phyloP scores from a whole-genome alignment of 2,797 vertebrate species.

The Phrynocephalus vlangalii region DNA sequence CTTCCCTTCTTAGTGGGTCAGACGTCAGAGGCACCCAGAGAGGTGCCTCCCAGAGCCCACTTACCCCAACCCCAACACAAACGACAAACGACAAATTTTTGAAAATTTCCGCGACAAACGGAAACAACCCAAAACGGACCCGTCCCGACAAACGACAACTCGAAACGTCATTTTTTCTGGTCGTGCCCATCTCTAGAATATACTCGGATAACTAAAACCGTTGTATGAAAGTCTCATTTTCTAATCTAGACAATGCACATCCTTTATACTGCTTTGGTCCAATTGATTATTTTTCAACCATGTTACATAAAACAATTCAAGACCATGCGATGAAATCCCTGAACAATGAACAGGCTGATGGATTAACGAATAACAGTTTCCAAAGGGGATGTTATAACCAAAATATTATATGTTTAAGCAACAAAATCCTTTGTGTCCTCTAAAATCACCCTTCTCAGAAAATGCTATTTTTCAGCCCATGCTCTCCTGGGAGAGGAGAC shows the following conservation, averaged over 20 bases:
- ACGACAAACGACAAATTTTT: too few relatives aligned
- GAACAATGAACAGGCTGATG: constrained; percentile 55
- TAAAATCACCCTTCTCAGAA: constrained; percentile 34
- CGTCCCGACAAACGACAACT: too few relatives aligned
- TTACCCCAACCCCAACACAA: too few relatives aligned
- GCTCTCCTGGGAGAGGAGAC: constrained; percentile 43
- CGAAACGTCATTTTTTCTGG: too few relatives aligned
- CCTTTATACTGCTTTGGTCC: constrained; percentile 56
- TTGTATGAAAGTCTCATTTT: constrained; percentile 39
- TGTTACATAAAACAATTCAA: constrained; percentile 60
- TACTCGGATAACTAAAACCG: neutral
- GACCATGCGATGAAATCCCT: constrained; percentile 67
- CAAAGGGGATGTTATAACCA: constrained; percentile 60
- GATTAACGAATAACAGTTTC: constrained; percentile 67
- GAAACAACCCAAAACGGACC: too few relatives aligned
- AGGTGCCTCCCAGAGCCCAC: too few relatives aligned
- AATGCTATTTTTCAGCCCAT: neutral
- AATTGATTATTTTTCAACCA: constrained; percentile 66
- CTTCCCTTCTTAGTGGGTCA: too few relatives aligned
- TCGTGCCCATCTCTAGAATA: neutral
- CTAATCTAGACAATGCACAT: constrained; percentile 50
- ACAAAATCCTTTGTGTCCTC: constrained; percentile 48
- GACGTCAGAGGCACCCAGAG: too few relatives aligned
- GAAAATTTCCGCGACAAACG: too few relatives aligned
- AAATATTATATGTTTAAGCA: constrained; percentile 54